Conservation (phyloP, 2,888 invertebrate species). For the Deroplatys truncata region DNA sequence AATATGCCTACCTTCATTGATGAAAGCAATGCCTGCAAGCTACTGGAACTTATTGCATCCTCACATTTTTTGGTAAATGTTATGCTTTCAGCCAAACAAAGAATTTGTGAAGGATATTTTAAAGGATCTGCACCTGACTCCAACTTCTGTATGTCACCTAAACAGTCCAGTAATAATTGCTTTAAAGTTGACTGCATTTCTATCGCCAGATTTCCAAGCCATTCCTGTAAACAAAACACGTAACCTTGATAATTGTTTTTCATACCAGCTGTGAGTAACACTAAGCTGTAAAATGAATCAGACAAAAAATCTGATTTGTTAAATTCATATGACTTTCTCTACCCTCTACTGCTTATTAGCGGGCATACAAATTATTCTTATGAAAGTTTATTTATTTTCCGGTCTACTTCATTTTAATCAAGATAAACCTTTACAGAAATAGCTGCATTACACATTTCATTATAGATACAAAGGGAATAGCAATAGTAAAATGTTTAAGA, state of each 20-base stretch:
- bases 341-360: no score
- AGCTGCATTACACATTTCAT: no score
- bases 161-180: constrained; percentile 59
- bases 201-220: constrained; percentile 75
- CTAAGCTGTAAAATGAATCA: neutral
- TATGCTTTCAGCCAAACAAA: constrained; percentile 81
- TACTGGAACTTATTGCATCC: constrained; percentile 66
- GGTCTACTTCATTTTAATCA: no score
- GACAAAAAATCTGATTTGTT: neutral
- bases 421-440: no score
- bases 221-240: constrained; percentile 49
- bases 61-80: constrained; percentile 82
- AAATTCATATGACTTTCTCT: no score
- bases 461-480: no score
- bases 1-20: constrained; percentile 45
- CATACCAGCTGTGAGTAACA: neutral
- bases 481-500: no score
- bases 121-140: constrained; percentile 52
- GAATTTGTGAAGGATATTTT: constrained; percentile 70
- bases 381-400: no score
- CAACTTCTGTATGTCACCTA: constrained; percentile 47
- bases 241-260: neutral
- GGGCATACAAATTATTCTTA: no score
- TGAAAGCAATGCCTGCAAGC: constrained; percentile 51
- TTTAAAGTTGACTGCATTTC: constrained; percentile 79